A percentile compares a stretch with the other conserved stretches of the same genome.
These are phyloP conservation scores for Netelia virgata DNA, from an alignment of 2,888 invertebrate species.

Conservation along the genomic window DNA sequence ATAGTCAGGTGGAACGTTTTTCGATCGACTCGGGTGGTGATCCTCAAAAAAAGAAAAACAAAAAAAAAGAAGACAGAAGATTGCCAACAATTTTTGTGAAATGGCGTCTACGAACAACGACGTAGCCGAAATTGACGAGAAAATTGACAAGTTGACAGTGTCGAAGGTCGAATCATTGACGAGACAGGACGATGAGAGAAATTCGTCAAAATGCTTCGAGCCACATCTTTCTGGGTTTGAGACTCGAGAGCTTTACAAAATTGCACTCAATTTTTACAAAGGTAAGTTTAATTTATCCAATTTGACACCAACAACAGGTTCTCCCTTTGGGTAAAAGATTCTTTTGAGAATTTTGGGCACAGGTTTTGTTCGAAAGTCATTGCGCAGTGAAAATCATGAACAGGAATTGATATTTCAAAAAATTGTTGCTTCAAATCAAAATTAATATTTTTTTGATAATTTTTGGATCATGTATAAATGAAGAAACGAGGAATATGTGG, in stretches of 20 bases:
- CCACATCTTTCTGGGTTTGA: conserved; percentile 84
- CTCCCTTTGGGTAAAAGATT: conserved; percentile 6
- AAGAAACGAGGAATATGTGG: not conserved
- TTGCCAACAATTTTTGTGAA: conserved; percentile 69
- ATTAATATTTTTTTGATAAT: not conserved
- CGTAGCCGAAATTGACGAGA: conserved; percentile 75
- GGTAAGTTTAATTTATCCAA: conserved; percentile 86
- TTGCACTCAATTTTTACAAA: conserved; percentile 96
- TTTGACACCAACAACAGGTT: conserved; percentile 14
- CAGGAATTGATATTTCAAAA: conserved; percentile 33
- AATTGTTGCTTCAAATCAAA: conserved; percentile 13
- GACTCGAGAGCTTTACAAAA: conserved; percentile 92
- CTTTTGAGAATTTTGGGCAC: not conserved
- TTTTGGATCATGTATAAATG: not conserved
- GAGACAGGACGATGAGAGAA: conserved; percentile 73
- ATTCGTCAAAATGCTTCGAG: conserved; percentile 77
- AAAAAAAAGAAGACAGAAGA: not conserved
- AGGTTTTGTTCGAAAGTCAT: not conserved
- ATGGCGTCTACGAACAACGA: conserved; percentile 81
- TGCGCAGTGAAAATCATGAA: not conserved
- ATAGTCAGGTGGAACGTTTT: too few species aligned
- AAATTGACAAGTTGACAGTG: conserved; percentile 77
- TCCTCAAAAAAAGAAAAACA: not conserved
- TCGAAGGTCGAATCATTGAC: conserved; percentile 60
- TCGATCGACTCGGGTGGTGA: not conserved